Evolutionary conservation across 2,888 invertebrate genomes (phyloP).

Genomic region (Platynereis dumerilii): DNA sequence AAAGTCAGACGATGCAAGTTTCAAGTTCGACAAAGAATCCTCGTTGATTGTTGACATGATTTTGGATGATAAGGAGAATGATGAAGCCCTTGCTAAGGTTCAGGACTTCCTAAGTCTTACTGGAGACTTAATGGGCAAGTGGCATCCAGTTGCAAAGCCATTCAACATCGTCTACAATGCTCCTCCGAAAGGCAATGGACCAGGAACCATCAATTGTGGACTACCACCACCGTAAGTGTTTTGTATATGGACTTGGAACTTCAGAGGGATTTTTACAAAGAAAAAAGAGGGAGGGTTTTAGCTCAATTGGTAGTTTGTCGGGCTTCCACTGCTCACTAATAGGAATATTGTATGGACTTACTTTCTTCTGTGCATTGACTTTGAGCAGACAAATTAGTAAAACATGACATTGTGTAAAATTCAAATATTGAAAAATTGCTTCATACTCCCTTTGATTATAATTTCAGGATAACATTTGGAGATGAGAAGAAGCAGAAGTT

Average conservation of each 20-base stretch:
- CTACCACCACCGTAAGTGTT: conserved; percentile 7
- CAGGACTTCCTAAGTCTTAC: conserved; percentile 22
- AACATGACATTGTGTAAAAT: no score
- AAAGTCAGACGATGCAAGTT: conserved; percentile 36
- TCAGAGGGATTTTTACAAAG: no score
- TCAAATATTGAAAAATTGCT: no score
- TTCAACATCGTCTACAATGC: conserved; percentile 8
- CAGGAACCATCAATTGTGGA: conserved; percentile 22
- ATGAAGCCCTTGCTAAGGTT: conserved; percentile 36
- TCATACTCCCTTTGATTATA: no score
- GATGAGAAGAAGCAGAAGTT: conserved; percentile 40
- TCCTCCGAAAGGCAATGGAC: neutral
- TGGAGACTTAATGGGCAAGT: conserved; percentile 19
- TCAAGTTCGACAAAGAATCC: conserved; percentile 46
- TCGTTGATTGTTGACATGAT: conserved; percentile 53
- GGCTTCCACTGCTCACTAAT: no score
- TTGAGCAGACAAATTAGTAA: no score
- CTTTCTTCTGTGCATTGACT: no score
- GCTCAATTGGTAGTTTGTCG: no score
- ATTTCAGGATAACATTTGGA: neutral
- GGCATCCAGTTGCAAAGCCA: conserved; percentile 5
- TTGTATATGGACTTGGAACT: neutral
- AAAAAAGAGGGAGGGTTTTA: no score
- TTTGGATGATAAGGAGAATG: conserved; percentile 48
- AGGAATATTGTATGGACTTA: no score